phyloP scores from a whole-genome alignment of 2,113 vertebrate genomes.

The Macrotis lagotis region DNA sequence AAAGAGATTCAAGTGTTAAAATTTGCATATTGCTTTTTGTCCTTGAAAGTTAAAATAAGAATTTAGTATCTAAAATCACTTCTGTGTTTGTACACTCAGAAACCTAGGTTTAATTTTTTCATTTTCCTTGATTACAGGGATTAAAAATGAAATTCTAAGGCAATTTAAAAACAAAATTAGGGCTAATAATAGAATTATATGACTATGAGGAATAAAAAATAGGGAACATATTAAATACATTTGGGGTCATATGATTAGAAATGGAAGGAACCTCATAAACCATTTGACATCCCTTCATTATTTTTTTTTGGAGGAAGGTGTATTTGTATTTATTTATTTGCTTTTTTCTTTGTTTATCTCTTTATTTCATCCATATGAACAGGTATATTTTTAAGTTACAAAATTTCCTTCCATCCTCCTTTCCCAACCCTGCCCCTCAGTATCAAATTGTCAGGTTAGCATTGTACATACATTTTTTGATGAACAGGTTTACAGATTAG shows the following conservation, averaged over 20 bases:
- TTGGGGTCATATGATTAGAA: background rate
- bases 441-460: too few species aligned
- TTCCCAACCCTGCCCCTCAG: too few species aligned
- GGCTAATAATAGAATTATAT: background rate
- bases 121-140: background rate
- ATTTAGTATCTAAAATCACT: background rate
- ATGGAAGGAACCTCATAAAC: background rate
- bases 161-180: background rate
- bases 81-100: background rate
- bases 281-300: background rate
- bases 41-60: background rate
- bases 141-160: background rate
- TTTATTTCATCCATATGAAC: too few species aligned
- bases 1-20: background rate
- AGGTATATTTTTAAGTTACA: too few species aligned
- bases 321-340: too few species aligned
- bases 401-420: too few species aligned
- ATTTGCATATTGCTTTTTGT: conserved; percentile 17
- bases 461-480: too few species aligned
- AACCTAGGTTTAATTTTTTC: background rate
- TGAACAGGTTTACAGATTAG: too few species aligned
- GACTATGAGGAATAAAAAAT: background rate
- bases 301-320: too few species aligned
- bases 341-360: too few species aligned
- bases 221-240: background rate